Evolutionary conservation across 2,888 invertebrate genomes (phyloP), one percentile per base, ranked within the genome.

Genomic region (Cheilosia vulpina): DNA sequence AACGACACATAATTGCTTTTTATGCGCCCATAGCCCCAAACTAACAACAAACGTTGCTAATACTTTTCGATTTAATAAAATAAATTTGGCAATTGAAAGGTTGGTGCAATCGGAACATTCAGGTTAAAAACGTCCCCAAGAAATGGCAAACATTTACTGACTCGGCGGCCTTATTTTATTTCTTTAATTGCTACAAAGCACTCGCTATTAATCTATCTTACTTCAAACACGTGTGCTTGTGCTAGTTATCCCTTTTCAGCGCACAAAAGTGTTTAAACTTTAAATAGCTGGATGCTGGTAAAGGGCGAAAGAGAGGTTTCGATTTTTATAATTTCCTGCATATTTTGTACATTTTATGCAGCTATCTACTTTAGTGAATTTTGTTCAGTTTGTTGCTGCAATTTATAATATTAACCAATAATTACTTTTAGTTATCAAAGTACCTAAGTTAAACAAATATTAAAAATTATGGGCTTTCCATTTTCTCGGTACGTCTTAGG

Each of bases 401-500:
- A 19, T 27, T 45, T 7, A 7, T 19, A 17, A 13, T 17, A 9
- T 17, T 19, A 13, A 17, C 11, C 21, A 34, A 50, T 15, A 1
- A 21, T 9, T 34, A 21, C 27, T 34, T n/a, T 3, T 13, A 45
- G 31, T 6, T 34, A 31, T 31, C 34, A 62, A 31, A 24, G 4
- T 17, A 63, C 4, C 7, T 2, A 9, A 7, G 73, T 73, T 55
- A 34, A 15, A 53, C 63, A 63, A 63, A 73, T 45, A 63, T 1
- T 17, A 9, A 11, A 41, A 38, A 43, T 19, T 15, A 73, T 73
- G 73, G 55, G 31, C 7, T 55, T 73, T 13, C 63, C 73, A 5
- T 24, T 24, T 24, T 24, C 24, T 4, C 24, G 1, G 27, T 5
- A 6, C 27, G 6, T 27, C 27, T 6, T 27, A 27, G 0, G 5